Conservation (phyloP, 1,140 invertebrate species). For the Pogonomyrmex californicus region DNA sequence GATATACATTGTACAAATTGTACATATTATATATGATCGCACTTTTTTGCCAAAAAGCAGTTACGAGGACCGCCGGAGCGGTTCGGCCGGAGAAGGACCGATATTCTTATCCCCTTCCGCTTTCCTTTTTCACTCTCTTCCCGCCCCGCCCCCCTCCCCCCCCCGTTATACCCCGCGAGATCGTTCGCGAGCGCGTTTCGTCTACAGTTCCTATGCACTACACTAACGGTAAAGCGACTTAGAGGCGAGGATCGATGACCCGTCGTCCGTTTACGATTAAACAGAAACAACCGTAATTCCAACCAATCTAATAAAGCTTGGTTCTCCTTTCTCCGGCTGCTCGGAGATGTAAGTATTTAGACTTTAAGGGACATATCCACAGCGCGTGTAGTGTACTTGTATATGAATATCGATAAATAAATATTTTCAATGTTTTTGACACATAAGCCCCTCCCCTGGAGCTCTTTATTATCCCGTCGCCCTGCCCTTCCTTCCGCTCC, state of each 20-base stretch:
- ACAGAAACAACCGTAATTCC: constrained; percentile 67
- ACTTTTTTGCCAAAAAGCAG: constrained; percentile 69
- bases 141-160: not conserved
- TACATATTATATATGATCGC: constrained; percentile 53
- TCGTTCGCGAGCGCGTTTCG: constrained; percentile 69
- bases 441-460: constrained; percentile 64
- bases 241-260: constrained; percentile 60
- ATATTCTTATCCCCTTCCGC: constrained; percentile 8
- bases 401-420: constrained; percentile 82
- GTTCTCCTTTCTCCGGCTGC: constrained; percentile 77
- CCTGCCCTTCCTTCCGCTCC: too few relatives aligned
- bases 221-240: constrained; percentile 68
- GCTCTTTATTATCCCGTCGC: not conserved
- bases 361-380: constrained; percentile 80
- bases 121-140: constrained; percentile 19
- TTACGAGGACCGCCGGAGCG: constrained; percentile 59
- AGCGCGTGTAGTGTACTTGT: constrained; percentile 82
- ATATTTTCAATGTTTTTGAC: constrained; percentile 84
- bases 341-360: constrained; percentile 79
- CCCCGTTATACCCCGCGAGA: constrained; percentile 45
- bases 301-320: constrained; percentile 68
- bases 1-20: constrained; percentile 23
- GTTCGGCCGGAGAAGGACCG: constrained; percentile 74
- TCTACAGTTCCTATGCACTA: constrained; percentile 78
- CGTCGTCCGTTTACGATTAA: constrained; percentile 65